Conservation (phyloP, 2,888 invertebrate species). For the Drosophila paranaensis region DNA sequence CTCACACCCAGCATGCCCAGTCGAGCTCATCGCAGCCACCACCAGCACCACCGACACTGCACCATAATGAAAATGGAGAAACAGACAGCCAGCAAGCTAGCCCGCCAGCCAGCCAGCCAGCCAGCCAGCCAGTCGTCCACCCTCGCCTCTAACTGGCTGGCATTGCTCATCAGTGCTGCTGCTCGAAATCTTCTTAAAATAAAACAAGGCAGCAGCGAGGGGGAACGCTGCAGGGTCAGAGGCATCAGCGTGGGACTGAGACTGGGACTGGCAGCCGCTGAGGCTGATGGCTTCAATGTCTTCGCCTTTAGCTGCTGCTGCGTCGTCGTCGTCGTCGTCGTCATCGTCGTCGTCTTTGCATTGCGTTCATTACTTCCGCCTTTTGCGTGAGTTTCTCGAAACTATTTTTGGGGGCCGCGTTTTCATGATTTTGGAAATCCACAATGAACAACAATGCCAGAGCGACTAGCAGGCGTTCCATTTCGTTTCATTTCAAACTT, state of each 20-base stretch:
- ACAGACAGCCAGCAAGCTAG: conserved; percentile 28
- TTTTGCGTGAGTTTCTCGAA: conserved; percentile 63
- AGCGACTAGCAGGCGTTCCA: conserved; percentile 22
- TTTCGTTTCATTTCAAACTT: conserved; percentile 35
- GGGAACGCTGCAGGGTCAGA: conserved; percentile 42
- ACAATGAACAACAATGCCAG: conserved; percentile 42
- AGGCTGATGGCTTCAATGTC: conserved; percentile 32
- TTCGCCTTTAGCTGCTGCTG: conserved; percentile 19
- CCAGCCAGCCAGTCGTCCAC: conserved; percentile 28
- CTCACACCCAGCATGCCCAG: conserved; percentile 19
- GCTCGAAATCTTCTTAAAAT: conserved; percentile 75
- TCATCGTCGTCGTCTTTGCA: conserved; percentile 38
- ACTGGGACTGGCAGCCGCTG: conserved; percentile 46
- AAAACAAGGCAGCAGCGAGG: conserved; percentile 57
- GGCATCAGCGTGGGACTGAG: conserved; percentile 38
- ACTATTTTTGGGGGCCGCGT: conserved; percentile 66
- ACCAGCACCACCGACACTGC: conserved; percentile 25
- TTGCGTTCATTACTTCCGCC: conserved; percentile 72
- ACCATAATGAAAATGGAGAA: conserved; percentile 43
- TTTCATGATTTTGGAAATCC: conserved; percentile 39
- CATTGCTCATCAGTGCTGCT: conserved; percentile 68
- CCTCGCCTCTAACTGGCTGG: conserved; percentile 49
- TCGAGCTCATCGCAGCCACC: conserved; percentile 19
- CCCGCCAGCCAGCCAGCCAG: background rate
- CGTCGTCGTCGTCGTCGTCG: conserved; percentile 31